Percentiles rank a stretch among this genome's conserved stretches.
Conservation (phyloP, 2,888 invertebrate genomes). For the Seladonia tumulorum region DNA sequence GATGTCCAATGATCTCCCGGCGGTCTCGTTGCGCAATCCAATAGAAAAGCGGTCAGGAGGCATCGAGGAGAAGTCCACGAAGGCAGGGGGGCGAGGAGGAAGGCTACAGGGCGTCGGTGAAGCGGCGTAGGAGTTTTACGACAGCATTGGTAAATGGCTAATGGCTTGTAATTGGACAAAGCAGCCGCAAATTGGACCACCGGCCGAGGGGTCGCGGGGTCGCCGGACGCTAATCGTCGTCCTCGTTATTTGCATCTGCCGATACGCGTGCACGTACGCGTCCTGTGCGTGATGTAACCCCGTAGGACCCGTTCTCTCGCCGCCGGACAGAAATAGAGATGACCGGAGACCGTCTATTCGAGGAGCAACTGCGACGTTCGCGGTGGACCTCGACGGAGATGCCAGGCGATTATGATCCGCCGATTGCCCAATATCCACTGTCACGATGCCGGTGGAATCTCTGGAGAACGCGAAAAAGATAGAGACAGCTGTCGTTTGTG, state of each 20-base stretch:
- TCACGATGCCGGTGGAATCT: not conserved
- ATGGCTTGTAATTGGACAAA: constrained; percentile 83
- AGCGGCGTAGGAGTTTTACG: constrained; percentile 78
- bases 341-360: constrained; percentile 66
- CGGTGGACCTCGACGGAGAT: not conserved
- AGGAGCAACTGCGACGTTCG: constrained; percentile 38
- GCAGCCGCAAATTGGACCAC: constrained; percentile 84
- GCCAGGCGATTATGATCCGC: not conserved
- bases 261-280: constrained; percentile 59
- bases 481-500: not conserved
- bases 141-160: constrained; percentile 79
- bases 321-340: constrained; percentile 67
- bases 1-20: not conserved
- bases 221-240: constrained; percentile 80
- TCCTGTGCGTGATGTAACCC: constrained; percentile 60
- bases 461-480: not conserved
- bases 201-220: constrained; percentile 79
- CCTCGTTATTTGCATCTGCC: constrained; percentile 79
- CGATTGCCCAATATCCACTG: not conserved
- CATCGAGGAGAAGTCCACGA: not conserved
- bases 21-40: constrained; percentile 11
- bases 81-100: constrained; percentile 19
- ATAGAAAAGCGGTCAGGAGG: constrained; percentile 13
- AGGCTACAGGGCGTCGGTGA: constrained; percentile 57
- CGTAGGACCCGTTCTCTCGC: constrained; percentile 25